Evolutionary conservation across 2,113 vertebrate genomes (phyloP).

Genomic region (Antechinus stuartii): DNA sequence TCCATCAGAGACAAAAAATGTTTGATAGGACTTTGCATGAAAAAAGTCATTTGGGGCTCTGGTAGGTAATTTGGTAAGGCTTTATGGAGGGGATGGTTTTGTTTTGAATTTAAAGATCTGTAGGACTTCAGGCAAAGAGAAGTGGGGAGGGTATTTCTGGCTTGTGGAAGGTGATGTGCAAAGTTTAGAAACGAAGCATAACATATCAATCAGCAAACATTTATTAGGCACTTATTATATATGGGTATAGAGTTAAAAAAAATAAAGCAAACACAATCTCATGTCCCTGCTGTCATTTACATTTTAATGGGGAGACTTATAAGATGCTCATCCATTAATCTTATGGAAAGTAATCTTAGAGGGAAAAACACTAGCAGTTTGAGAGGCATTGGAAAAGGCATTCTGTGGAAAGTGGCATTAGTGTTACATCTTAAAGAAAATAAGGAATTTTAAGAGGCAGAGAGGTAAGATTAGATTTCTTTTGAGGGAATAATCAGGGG

Average conservation of each 20-base stretch:
- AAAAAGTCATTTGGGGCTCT: background rate
- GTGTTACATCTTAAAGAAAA: background rate
- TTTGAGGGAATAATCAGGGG: background rate
- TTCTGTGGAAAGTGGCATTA: background rate
- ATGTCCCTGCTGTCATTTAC: background rate
- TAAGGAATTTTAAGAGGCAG: background rate
- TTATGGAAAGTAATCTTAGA: background rate
- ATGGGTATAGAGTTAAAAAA: background rate
- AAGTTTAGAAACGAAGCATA: background rate
- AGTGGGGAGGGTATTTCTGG: background rate
- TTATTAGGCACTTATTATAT: background rate
- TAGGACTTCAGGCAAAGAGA: background rate
- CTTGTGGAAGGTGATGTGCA: background rate
- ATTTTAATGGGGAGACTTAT: background rate
- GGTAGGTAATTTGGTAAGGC: background rate
- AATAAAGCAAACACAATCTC: background rate
- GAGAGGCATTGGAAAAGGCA: background rate
- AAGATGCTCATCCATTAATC: background rate
- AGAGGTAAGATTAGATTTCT: background rate
- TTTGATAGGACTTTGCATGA: background rate
- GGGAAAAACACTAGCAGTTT: background rate
- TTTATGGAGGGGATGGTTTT: background rate
- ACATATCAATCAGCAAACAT: background rate
- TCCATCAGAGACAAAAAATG: background rate
- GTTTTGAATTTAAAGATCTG: background rate